These are phyloP conservation scores for Eutrigla gurnardus DNA, from an alignment of 2,797 vertebrate genomes.

Conservation along the genomic window DNA sequence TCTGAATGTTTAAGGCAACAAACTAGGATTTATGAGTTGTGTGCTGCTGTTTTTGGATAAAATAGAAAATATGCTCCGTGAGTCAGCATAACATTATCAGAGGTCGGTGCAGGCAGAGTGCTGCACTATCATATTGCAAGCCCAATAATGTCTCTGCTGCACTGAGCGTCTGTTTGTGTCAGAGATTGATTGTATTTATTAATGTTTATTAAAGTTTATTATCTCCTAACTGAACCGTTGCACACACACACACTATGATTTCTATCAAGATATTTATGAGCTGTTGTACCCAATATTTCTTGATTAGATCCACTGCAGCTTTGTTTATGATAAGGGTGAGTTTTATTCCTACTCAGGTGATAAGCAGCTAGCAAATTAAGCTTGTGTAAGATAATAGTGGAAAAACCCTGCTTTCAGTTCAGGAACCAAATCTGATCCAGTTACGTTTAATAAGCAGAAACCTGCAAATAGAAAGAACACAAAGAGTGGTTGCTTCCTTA, in stretches of 20 bases:
- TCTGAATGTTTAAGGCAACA: not conserved
- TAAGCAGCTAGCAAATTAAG: not conserved
- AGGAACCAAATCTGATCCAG: not conserved
- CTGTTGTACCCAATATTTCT: not conserved
- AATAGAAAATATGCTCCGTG: constrained; percentile 21
- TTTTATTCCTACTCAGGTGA: not conserved
- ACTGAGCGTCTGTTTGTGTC: constrained; percentile 16
- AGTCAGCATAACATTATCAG: constrained; percentile 38
- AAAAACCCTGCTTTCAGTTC: not conserved
- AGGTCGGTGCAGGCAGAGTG: constrained; percentile 17
- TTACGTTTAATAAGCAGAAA: not conserved
- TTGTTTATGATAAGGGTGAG: not conserved
- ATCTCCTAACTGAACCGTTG: constrained; percentile 15
- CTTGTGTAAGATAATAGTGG: too few species aligned
- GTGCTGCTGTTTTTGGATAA: constrained; percentile 5
- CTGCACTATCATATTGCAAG: constrained; percentile 54
- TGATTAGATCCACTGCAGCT: constrained; percentile 25
- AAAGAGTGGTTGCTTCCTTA: not conserved
- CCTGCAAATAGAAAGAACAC: not conserved
- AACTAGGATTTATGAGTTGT: not conserved
- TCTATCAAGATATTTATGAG: constrained; percentile 20
- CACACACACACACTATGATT: not conserved
- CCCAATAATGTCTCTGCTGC: constrained; percentile 23
- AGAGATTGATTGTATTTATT: constrained; percentile 25
- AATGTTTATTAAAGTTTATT: too few species aligned